Base-by-base conservation (phyloP, 2,888 invertebrate genomes). In the Catotricha subobsoleta region DNA sequence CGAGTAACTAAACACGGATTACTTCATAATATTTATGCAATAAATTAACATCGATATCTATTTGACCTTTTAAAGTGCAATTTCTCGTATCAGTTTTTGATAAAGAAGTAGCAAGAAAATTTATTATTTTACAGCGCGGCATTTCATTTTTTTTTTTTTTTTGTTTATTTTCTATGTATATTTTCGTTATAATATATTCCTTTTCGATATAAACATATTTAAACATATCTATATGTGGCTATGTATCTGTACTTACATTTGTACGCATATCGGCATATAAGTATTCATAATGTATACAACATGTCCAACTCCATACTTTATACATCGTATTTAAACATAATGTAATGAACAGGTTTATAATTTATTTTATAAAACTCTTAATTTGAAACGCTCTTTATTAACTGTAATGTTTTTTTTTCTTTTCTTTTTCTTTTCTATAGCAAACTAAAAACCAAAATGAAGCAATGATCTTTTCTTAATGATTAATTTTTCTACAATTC, bases 61-160 rank as follows among this genome's bases (percentile, higher is more conserved):
- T 36, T 41, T 44, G 44, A 44, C 44, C 44, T 45, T 43, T 43
- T 45, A 46, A 47, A 47, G 47, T 47, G 47, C 47, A 47, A 45
- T 47, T 47, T 47, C 47, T 45, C 47, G 45, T 47, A 47, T 47
- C 47, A 47, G 19, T 39, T 39, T 39, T 39, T 39, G 39, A 39
- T 39, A 39, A 39, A 39, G 20, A 29, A 25, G 12, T 23, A 25
- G 13, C 21, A 23, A 8, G 23, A 36, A 36, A 21, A 13, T 21
- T 36, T 23, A 16, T 31, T 31, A 31, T 31, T 31, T 13, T 15
- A 31, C 31, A 31, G 31, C 6, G 7, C n/a, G 31, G 15, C 13
- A 8, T 25, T 25, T 25, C 7, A 25, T 25, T 25, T 25, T 25
- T 25, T 25, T 8, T 25, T 8, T 8, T 8, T 10, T 25, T 25